Evolutionary conservation across 1,140 invertebrate genomes (phyloP), one percentile per base, ranked within the genome.

Genomic region (Aleiodes sp.): DNA sequence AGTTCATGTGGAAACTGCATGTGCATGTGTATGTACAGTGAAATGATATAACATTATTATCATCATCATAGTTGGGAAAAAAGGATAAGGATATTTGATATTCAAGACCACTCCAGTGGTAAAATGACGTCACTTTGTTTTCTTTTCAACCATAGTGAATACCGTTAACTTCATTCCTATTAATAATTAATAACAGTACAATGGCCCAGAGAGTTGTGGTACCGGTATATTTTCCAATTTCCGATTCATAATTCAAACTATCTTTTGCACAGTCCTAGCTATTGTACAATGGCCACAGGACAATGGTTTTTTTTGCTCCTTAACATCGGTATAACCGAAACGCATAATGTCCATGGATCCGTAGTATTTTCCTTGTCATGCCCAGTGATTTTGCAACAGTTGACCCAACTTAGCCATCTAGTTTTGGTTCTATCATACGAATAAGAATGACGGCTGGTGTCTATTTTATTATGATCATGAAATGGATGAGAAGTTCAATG

Each of bases 121-220:
- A 31, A 68, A 43, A 39, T 60, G n/a, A 57, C 66, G 59, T 61
- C 35, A 61, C 14, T 8, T 35, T 21, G 3, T n/a, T 9, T 43
- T 24, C 41, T 26, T n/a, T n/a, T n/a, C 14, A 28, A 64, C 16
- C 16, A 41, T 39, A 26, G 10, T 8, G 29, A 59, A 29, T 68
- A 19, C 66, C 66, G 66, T 68, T 68, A 68, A 19, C 26, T 59
- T 28, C 64, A 33, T 31, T 56, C 31, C 57, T 68, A 62, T 62
- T 68, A 68, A 68, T 62, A 68, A 68, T 68, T 68, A 68, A 68
- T 68, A 68, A 68, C 66, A 68, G 66, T 68, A 68, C 59, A 68
- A 62, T 60, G 56, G 52, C n/a, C n/a, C n/a, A n/a, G n/a, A n/a
- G n/a, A n/a, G n/a, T n/a, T 16, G 14, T 28, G 31, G 35, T 59